Evolutionary conservation across 2,797 vertebrate species (phyloP).

Genomic region (Pangasius sanitwongsei): DNA sequence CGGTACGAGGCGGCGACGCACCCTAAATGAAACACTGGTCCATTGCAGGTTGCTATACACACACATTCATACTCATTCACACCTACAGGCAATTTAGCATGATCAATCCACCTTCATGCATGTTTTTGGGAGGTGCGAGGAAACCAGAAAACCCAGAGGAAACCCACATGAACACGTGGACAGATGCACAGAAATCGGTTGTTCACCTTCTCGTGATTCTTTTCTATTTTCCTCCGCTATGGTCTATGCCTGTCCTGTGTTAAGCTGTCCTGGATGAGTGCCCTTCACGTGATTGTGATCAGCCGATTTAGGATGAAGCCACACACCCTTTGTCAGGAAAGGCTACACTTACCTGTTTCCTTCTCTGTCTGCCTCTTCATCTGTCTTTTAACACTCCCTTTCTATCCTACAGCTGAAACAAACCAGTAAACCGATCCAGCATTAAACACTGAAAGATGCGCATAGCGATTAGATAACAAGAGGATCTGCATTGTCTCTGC

Average conservation of each 20-base stretch:
- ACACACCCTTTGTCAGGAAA: constrained; percentile 10
- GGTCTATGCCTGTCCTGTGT: constrained; percentile 1
- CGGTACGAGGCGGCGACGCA: neutral
- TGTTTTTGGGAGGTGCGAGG: neutral
- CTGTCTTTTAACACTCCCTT: constrained; percentile 18
- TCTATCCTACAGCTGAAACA: constrained; percentile 25
- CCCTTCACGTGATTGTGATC: constrained; percentile 12
- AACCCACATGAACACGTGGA: neutral
- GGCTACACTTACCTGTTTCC: constrained; percentile 17
- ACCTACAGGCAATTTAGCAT: neutral
- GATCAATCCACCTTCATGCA: neutral
- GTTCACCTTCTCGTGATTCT: constrained; percentile 6
- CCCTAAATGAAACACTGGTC: neutral
- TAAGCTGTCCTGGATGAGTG: constrained; percentile 17
- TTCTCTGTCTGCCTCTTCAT: constrained; percentile 5
- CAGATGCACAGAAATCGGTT: neutral
- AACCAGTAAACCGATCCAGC: constrained; percentile 27
- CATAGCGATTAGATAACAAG: constrained; percentile 44
- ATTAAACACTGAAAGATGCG: constrained; percentile 11
- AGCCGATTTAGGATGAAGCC: constrained; percentile 13
- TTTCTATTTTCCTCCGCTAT: constrained; percentile 15
- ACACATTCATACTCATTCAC: neutral
- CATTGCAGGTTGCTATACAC: neutral
- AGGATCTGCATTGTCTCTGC: constrained; percentile 43
- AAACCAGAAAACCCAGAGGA: neutral